Evolutionary conservation across 2,113 vertebrate genomes (phyloP).

Genomic region (Festucalex cinctus): DNA sequence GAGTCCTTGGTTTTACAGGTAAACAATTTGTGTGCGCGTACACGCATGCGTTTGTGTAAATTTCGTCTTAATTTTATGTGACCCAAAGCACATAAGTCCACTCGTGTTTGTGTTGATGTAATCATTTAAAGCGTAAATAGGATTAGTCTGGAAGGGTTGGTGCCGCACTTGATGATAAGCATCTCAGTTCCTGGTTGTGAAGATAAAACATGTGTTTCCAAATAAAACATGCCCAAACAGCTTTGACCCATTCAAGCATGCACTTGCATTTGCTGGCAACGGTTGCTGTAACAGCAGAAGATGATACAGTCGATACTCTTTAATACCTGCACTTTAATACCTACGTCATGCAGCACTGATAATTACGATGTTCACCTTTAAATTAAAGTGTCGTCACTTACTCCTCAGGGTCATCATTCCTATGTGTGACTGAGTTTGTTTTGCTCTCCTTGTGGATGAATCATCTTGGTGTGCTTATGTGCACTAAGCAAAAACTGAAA

Average conservation of each 20-base stretch:
- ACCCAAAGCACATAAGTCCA: neutral
- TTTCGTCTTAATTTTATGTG: neutral
- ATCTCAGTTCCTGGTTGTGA: neutral
- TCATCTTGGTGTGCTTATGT: neutral
- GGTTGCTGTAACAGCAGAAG: conserved; percentile 10
- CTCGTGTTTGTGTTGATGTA: neutral
- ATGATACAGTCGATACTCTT: too few relatives aligned
- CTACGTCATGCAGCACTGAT: conserved; percentile 21
- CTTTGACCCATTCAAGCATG: conserved; percentile 9
- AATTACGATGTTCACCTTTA: conserved; percentile 5
- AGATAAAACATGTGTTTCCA: conserved; percentile 27
- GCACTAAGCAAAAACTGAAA: neutral
- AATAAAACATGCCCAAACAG: conserved; percentile 48
- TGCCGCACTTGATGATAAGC: conserved; percentile 9
- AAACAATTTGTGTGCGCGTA: conserved; percentile 11
- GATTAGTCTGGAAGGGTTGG: conserved; percentile 9
- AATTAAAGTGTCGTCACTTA: neutral
- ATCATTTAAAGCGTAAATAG: neutral
- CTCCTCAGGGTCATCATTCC: conserved; percentile 3
- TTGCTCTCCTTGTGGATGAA: neutral
- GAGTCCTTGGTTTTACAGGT: conserved; percentile 94
- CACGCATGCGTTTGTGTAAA: neutral
- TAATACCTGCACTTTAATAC: too few relatives aligned
- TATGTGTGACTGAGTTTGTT: conserved; percentile 10
- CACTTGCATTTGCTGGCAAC: conserved; percentile 15